These are phyloP conservation scores for Scaptomyza polygonia DNA, from an alignment of 2,888 invertebrate species.

Conservation along the genomic window DNA sequence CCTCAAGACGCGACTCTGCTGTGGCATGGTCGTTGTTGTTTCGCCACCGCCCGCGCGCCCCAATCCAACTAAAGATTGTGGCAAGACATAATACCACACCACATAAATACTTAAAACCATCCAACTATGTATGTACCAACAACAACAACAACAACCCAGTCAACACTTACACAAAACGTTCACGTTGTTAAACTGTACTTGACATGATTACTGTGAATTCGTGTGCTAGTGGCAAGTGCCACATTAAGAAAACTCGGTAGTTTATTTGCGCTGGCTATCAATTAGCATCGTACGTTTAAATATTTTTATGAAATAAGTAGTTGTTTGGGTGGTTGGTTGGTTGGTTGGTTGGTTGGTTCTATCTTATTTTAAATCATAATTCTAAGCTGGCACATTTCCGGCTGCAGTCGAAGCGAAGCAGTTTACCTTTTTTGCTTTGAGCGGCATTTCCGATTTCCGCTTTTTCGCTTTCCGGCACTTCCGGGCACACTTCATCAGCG, in stretches of 20 bases:
- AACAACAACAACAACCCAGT: not conserved
- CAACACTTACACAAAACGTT: not conserved
- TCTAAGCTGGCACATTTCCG: slow-evolving; percentile 30
- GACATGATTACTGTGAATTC: slow-evolving; percentile 42
- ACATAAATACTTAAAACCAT: not conserved
- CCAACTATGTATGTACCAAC: too few relatives aligned
- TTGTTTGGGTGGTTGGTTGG: too few relatives aligned
- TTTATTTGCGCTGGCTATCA: slow-evolving; percentile 22
- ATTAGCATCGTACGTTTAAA: slow-evolving; percentile 23
- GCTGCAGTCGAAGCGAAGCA: slow-evolving; percentile 5
- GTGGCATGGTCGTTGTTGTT: slow-evolving; percentile 8
- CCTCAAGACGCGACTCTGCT: slow-evolving; percentile 3
- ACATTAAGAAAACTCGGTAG: not conserved
- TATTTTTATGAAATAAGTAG: too few relatives aligned
- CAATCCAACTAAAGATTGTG: not conserved
- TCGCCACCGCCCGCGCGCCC: not conserved
- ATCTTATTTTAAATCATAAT: slow-evolving; percentile 39
- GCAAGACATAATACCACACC: slow-evolving; percentile 8
- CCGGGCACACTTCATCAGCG: slow-evolving; percentile 48
- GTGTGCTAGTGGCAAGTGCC: slow-evolving; percentile 20
- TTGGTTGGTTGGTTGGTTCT: too few relatives aligned
- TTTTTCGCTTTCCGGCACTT: slow-evolving; percentile 33
- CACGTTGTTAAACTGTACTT: slow-evolving; percentile 46
- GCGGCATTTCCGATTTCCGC: slow-evolving; percentile 48
- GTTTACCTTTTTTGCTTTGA: slow-evolving; percentile 19